phyloP scores from a whole-genome alignment of 2,113 vertebrate genomes.

The Oxyura jamaicensis region DNA sequence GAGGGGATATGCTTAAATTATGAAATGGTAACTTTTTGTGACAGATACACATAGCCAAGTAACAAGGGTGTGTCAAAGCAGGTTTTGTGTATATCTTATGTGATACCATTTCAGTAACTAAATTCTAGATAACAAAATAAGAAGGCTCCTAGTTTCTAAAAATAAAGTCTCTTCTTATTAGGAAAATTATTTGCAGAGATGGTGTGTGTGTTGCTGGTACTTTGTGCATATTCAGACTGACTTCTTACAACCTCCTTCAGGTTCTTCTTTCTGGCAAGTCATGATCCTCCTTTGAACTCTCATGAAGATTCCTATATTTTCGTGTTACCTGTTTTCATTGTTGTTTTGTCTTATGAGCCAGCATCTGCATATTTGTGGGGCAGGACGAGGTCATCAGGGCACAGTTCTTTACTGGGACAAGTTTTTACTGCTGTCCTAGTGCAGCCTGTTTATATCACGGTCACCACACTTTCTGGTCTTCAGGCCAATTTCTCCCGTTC shows the following conservation, averaged over 20 bases:
- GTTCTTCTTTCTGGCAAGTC: background rate
- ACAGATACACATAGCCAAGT: background rate
- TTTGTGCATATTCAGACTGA: background rate
- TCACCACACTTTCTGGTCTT: background rate
- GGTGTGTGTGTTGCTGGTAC: background rate
- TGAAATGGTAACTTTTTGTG: background rate
- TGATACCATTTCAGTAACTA: background rate
- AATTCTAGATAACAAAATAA: background rate
- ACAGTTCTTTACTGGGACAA: background rate
- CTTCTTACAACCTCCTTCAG: background rate
- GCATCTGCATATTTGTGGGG: background rate
- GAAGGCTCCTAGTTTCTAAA: background rate
- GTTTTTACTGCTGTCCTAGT: background rate
- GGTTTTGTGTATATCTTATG: background rate
- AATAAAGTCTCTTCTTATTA: background rate
- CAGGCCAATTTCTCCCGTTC: background rate
- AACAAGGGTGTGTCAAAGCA: background rate
- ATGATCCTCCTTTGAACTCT: background rate
- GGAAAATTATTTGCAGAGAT: background rate
- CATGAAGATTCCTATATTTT: background rate
- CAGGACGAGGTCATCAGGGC: background rate
- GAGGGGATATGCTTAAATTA: background rate
- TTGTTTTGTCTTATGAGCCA: background rate
- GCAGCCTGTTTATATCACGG: background rate
- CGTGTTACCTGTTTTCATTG: background rate